Evolutionary conservation across 2,888 invertebrate genomes (phyloP), one percentile per base, ranked within the genome.

Genomic region (Macroteleia sp.): DNA sequence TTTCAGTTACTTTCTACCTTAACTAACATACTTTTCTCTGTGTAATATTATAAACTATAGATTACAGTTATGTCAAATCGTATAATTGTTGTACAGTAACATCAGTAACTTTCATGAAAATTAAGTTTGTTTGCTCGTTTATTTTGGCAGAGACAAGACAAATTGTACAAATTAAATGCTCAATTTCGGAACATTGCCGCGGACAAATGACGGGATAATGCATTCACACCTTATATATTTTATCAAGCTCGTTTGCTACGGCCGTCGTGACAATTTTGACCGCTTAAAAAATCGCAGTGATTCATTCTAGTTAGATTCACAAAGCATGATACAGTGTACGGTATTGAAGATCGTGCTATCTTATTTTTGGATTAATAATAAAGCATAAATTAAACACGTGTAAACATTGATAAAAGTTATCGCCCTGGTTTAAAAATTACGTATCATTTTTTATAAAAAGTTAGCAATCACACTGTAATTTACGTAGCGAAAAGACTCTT

Each of bases 271-370:
- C 78, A 73, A 75, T 77, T 73, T 69, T 48, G 64, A 64, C 81
- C 76, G 61, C 79, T 64, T 88, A 87, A 89, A 88, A 89, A 87
- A 90, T 90, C 70, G 83, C 70, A 64, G 81, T 85, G 85, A 90
- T 90, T 82, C 87, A 89, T 91, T 91, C 89, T 91, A 89, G 89
- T 90, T 91, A 91, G 85, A 79, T 44, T 28, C 64, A 69, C 52
- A 73, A 71, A 75, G 61, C 34, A 22, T 34, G 44, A 12, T 25
- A 16, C 34, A 42, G 19, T 17, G 73, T 32, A 25, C 61, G 42
- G 2, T 22, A 46, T 34, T 61, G 57, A 41, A 25, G 12, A 73
- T 39, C 57, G 30, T 48, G 48, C 34, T 41, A 20, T 32, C 41
- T 54, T 22, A 9, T 54, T 46, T 32, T 16, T 10, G 36, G 28